These are phyloP conservation scores for Drosophila pseudoobscura DNA, from an alignment of 1,140 invertebrate species.

Conservation along the genomic window DNA sequence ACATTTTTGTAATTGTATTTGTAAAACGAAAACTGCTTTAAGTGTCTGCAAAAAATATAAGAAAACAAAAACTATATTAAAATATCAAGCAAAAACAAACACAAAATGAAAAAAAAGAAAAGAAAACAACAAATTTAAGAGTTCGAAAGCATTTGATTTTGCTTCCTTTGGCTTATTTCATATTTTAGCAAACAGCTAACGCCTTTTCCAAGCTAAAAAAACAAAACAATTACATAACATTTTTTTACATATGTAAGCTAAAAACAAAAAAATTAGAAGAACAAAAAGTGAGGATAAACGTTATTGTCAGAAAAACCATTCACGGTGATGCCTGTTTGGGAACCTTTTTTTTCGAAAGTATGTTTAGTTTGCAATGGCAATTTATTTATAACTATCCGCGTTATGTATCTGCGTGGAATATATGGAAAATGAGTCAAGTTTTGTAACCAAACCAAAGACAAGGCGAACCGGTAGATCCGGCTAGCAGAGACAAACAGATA, in stretches of 20 bases:
- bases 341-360: constrained; percentile 14
- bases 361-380: constrained; percentile 29
- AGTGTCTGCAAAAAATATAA: constrained; percentile 50
- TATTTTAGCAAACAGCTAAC: constrained; percentile 38
- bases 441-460: constrained; percentile 4
- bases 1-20: constrained; percentile 38
- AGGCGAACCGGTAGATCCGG: constrained; percentile 16
- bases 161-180: constrained; percentile 62
- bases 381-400: background rate
- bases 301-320: constrained; percentile 18
- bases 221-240: background rate
- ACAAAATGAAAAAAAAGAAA: constrained; percentile 9
- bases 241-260: constrained; percentile 25
- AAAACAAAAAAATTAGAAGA: background rate
- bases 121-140: constrained; percentile 24
- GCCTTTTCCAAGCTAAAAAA: constrained; percentile 46
- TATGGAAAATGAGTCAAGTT: constrained; percentile 1
- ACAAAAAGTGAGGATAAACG: constrained; percentile 10
- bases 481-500: constrained; percentile 3
- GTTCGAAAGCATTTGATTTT: constrained; percentile 66
- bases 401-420: no score
- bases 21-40: constrained; percentile 68
- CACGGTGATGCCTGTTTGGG: constrained; percentile 31
- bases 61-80: constrained; percentile 22
- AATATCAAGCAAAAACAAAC: constrained; percentile 5